Percentiles rank a stretch among this genome's conserved stretches.
Evolutionary conservation across 2,113 vertebrate genomes (phyloP).

Genomic region (Periophthalmodon schlosseri): DNA sequence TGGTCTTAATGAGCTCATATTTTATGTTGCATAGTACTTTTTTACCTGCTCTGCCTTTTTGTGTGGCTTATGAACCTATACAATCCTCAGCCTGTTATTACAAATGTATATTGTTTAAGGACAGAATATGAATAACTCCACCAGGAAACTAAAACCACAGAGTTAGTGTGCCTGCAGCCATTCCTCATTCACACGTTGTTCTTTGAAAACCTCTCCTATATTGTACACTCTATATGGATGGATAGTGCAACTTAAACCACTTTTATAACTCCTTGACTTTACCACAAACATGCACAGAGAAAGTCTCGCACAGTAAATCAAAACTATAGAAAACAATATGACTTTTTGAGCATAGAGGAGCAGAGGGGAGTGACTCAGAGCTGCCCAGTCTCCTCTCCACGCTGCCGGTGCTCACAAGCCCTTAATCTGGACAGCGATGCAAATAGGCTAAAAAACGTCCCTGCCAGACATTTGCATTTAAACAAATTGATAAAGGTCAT

Average conservation of each 20-base stretch:
- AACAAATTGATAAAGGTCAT: constrained; percentile 80
- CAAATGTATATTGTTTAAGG: neutral
- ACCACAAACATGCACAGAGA: neutral
- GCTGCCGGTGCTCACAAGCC: constrained; percentile 39
- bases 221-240: neutral
- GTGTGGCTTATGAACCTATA: neutral
- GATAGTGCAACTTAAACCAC: neutral
- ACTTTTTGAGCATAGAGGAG: constrained; percentile 5
- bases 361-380: constrained; percentile 15
- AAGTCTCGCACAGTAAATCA: constrained; percentile 25
- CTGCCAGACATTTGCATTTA: constrained; percentile 81
- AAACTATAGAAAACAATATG: constrained; percentile 33
- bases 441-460: constrained; percentile 80
- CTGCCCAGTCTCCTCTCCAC: constrained; percentile 25
- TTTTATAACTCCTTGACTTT: neutral
- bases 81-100: neutral
- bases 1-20: too few relatives aligned
- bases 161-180: neutral
- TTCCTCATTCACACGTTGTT: constrained; percentile 18
- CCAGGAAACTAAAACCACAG: neutral
- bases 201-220: neutral
- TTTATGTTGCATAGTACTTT: neutral
- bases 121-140: neutral
- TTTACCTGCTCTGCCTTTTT: neutral
- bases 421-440: constrained; percentile 79